Conservation (phyloP, 2,113 vertebrate genomes). For the Murina feae region DNA sequence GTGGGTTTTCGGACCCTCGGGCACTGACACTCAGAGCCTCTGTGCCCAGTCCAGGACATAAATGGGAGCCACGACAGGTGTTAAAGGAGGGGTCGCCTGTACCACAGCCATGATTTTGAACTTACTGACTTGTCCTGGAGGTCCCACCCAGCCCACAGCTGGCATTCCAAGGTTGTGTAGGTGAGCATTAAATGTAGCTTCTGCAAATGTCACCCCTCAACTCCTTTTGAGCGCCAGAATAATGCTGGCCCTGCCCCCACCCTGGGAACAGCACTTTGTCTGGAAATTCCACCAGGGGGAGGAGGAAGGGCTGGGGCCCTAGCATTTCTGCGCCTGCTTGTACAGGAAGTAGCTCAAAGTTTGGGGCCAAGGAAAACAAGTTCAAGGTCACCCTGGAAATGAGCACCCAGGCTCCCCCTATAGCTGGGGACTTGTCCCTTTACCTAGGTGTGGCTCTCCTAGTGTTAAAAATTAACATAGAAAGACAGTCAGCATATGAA, state of each 20-base stretch:
- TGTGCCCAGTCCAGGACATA: neutral
- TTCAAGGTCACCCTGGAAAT: conserved; percentile 56
- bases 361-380: conserved; percentile 71
- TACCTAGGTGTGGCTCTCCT: neutral
- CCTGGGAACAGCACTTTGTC: conserved; percentile 32
- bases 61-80: neutral
- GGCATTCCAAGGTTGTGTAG: neutral
- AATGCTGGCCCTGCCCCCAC: neutral
- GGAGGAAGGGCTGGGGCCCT: conserved; percentile 64
- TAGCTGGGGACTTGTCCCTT: neutral
- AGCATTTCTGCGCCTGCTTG: conserved; percentile 56
- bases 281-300: conserved; percentile 59
- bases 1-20: neutral
- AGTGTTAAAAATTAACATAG: neutral
- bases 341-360: conserved; percentile 66
- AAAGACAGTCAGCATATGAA: neutral
- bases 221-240: neutral
- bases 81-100: neutral
- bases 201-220: neutral
- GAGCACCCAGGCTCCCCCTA: neutral
- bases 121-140: neutral
- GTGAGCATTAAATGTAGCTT: neutral
- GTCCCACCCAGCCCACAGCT: neutral
- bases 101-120: neutral
- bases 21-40: neutral